A percentile compares a stretch with the other conserved stretches of the same genome.
phyloP scores from a whole-genome alignment of 2,797 vertebrate genomes.

The Columba guinea region DNA sequence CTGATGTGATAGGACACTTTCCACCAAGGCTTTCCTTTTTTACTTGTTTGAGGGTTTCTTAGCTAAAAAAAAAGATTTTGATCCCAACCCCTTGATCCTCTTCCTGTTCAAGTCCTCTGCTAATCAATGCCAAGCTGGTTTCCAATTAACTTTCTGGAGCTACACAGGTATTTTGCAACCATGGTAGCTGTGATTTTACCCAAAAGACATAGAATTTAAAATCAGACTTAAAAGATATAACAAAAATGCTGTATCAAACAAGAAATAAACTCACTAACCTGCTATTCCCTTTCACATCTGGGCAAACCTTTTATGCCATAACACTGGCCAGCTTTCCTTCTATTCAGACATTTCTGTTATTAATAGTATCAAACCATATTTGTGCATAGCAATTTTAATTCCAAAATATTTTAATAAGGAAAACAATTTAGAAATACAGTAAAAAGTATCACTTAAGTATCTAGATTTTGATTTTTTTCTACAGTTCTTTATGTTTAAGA shows the following conservation, averaged over 20 bases:
- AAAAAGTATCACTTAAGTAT: neutral
- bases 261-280: neutral
- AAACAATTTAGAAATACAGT: neutral
- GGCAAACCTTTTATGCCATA: neutral
- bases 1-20: neutral
- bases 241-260: neutral
- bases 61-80: neutral
- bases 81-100: fast-evolving
- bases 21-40: neutral
- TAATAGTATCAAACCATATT: neutral
- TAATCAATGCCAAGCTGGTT: neutral
- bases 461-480: neutral
- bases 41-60: neutral
- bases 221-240: neutral
- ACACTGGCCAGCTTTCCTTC: neutral
- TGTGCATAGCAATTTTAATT: neutral
- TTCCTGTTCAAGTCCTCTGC: neutral
- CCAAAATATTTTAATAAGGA: neutral
- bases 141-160: neutral
- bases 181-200: neutral
- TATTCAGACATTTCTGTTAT: neutral
- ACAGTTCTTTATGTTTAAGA: neutral
- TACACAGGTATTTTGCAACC: neutral
- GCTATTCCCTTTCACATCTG: neutral
- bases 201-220: neutral